Evolutionary conservation across 1,140 invertebrate genomes (phyloP), one percentile per base, ranked within the genome.

Genomic region (Anadara kagoshimensis): DNA sequence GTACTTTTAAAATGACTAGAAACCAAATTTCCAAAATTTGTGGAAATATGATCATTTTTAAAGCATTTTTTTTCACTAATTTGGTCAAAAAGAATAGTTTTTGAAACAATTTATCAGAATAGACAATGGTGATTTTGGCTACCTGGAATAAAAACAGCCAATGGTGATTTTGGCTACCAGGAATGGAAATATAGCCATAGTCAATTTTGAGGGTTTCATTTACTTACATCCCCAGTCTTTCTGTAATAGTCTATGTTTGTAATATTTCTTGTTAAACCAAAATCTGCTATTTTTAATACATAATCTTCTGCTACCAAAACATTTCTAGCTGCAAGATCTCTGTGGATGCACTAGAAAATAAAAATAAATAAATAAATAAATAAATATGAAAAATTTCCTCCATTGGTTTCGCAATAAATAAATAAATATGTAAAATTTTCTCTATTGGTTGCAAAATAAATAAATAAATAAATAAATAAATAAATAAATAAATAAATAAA

Each of bases 311-410:
- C 94, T 4, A 99, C 96, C 0, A 99, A 91, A 12, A 99, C 95
- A 90, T 99, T 99, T 68, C 98, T 92, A 0, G 98, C 98, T 0
- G 98, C 98, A 80, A 99, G 91, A 91, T 99, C 98, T 75, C 98
- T 92, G 89, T 99, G 98, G 54, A 99, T 87, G 85, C 96, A 98
- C 93, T 97, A 87, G 24, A 92, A 91, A 58, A 70, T 22, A 53
- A 45, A 72, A 47, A 57, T 43, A 56, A 58, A 61, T 63, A 24
- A 62, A 36, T 3, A 3, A 36, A 36, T 3, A 36, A 3, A 36
- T 3, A 36, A 36, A 36, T 36, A 36, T 3, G 7, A n/a, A n/a
- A n/a, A n/a, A n/a, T n/a, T n/a, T n/a, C n/a, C n/a, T n/a, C n/a
- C n/a, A n/a, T n/a, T n/a, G n/a, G n/a, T n/a, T n/a, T n/a, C n/a